Conservation (phyloP, 2,113 vertebrate species). For the Cisticola juncidis region DNA sequence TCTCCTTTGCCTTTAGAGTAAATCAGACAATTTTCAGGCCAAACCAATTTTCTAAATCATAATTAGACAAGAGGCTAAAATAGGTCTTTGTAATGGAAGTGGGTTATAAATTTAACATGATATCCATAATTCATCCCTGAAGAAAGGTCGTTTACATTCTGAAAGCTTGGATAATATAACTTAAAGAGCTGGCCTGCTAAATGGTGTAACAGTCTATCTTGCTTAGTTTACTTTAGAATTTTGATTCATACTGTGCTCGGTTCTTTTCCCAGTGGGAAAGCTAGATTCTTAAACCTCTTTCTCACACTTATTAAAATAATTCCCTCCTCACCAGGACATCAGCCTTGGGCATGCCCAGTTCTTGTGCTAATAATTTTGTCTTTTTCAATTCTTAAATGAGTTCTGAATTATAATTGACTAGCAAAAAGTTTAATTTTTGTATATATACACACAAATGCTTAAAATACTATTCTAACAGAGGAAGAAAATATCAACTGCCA, state of each 20-base stretch:
- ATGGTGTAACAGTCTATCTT: conserved; percentile 64
- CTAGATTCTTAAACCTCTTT: conserved; percentile 64
- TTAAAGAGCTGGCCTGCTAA: conserved; percentile 60
- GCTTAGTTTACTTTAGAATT: conserved; percentile 72
- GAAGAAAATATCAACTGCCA: neutral
- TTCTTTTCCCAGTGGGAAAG: conserved; percentile 69
- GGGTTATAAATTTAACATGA: conserved; percentile 65
- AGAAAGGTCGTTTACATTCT: conserved; percentile 62
- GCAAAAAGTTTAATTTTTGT: conserved; percentile 25
- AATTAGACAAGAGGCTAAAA: conserved; percentile 65
- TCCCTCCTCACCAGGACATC: conserved; percentile 65
- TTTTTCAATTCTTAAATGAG: conserved; percentile 32
- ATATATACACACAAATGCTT: neutral
- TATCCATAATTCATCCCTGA: conserved; percentile 64
- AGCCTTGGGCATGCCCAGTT: conserved; percentile 65
- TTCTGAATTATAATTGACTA: conserved; percentile 51
- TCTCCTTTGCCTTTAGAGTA: conserved; percentile 63
- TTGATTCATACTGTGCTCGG: conserved; percentile 68
- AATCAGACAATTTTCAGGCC: conserved; percentile 59
- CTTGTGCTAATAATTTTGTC: conserved; percentile 65
- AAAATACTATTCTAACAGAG: neutral
- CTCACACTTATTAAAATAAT: conserved; percentile 73
- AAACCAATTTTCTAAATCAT: conserved; percentile 69
- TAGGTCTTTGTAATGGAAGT: conserved; percentile 56
- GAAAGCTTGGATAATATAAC: conserved; percentile 65